These are phyloP conservation scores for Paracanthobrama guichenoti DNA, from an alignment of 2,113 vertebrate genomes.

Conservation along the genomic window DNA sequence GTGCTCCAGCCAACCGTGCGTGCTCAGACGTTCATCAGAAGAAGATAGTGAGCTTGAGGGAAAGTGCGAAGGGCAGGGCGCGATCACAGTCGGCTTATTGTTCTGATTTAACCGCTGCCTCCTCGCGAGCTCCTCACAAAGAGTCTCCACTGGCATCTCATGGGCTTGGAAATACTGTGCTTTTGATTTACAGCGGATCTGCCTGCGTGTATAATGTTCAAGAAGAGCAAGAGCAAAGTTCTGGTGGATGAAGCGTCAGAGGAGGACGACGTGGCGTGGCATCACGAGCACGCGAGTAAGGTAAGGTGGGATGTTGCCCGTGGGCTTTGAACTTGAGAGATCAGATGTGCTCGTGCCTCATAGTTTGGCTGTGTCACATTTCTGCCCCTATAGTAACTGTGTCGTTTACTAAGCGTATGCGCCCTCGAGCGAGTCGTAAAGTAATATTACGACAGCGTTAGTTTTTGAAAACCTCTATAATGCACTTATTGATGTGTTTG, in stretches of 20 bases:
- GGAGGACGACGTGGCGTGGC: conserved; percentile 79
- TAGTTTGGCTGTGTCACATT: background rate
- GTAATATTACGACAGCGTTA: background rate
- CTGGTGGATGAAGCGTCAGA: conserved; percentile 79
- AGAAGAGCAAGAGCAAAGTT: conserved; percentile 78
- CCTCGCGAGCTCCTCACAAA: conserved; percentile 44
- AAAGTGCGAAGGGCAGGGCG: background rate
- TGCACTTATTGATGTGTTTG: too few relatives aligned
- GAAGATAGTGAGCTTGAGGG: conserved; percentile 9
- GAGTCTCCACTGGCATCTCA: conserved; percentile 25
- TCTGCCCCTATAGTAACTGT: background rate
- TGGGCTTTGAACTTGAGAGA: conserved; percentile 6
- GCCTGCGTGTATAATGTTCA: conserved; percentile 68
- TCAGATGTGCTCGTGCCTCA: background rate
- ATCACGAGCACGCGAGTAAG: conserved; percentile 74
- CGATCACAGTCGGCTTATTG: conserved; percentile 33
- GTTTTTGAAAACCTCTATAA: background rate
- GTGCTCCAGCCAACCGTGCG: conserved; percentile 46
- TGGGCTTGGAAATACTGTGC: conserved; percentile 19
- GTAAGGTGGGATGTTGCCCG: conserved; percentile 59
- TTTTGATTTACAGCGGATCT: background rate
- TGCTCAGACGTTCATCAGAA: conserved; percentile 29
- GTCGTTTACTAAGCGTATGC: background rate
- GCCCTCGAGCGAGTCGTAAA: background rate
- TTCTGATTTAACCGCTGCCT: conserved; percentile 50